Evolutionary conservation across 2,113 vertebrate genomes (phyloP).

Genomic region (Megaptera novaeangliae): DNA sequence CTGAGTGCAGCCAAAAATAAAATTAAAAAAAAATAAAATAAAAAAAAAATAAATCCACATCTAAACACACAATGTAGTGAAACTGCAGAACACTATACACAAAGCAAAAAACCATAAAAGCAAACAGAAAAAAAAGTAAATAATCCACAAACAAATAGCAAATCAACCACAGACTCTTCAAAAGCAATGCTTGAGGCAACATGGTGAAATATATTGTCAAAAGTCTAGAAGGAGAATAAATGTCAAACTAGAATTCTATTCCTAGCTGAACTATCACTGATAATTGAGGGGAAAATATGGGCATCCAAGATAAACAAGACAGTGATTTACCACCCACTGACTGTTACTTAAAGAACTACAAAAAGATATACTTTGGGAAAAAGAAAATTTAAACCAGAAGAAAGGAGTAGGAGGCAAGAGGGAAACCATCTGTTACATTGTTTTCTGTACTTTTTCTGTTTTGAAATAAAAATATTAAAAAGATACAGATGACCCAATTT

Average conservation of each 20-base stretch:
- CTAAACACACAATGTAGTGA: neutral
- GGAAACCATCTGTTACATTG: neutral
- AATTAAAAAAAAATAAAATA: neutral
- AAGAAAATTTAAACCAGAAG: neutral
- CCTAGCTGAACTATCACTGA: neutral
- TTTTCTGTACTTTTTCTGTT: neutral
- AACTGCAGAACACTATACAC: neutral
- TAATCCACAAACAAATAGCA: neutral
- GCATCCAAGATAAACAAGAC: neutral
- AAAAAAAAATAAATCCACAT: neutral
- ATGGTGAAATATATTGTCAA: neutral
- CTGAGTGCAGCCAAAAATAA: too few relatives aligned
- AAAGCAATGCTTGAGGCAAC: neutral
- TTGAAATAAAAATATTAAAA: constrained; percentile 10
- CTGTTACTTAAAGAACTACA: neutral
- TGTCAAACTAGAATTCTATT: neutral
- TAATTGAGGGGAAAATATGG: neutral
- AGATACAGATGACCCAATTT: neutral
- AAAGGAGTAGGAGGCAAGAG: neutral
- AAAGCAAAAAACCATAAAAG: neutral
- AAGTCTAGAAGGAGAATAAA: neutral
- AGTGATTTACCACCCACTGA: neutral
- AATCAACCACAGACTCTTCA: neutral
- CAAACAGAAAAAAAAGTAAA: neutral
- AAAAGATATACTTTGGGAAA: neutral